Evolutionary conservation across 2,888 invertebrate species (phyloP).

Genomic region (Limnephilus auricula): DNA sequence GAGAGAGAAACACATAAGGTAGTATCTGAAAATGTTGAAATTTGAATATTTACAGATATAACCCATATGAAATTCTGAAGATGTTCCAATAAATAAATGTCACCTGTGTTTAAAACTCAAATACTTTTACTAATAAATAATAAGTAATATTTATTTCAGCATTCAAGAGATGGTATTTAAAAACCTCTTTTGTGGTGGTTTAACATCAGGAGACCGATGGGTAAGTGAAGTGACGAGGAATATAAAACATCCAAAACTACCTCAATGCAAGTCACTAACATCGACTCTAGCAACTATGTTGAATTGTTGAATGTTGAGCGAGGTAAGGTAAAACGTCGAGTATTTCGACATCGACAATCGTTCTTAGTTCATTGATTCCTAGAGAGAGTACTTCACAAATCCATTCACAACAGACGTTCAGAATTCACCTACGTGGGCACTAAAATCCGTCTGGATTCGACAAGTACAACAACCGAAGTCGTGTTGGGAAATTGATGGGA

Average conservation of each 20-base stretch:
- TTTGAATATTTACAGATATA: background rate
- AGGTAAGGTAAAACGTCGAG: constrained; percentile 3
- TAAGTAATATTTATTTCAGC: background rate
- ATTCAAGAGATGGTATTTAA: background rate
- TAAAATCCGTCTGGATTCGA: constrained; percentile 16
- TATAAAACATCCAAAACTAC: background rate
- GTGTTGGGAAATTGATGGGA: constrained; percentile 10
- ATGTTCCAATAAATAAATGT: background rate
- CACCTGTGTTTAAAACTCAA: background rate
- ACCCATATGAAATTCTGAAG: background rate
- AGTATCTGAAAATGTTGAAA: too few species aligned
- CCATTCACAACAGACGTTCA: constrained; percentile 40
- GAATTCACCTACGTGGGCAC: constrained; percentile 14
- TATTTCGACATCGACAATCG: background rate
- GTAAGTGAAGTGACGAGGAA: background rate
- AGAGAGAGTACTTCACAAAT: constrained; percentile 7
- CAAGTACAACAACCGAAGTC: background rate
- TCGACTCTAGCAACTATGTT: background rate
- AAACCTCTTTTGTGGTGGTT: background rate
- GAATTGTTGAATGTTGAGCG: constrained; percentile 10
- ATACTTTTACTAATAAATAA: background rate
- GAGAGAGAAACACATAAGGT: too few species aligned
- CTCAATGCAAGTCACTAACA: background rate
- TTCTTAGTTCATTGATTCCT: constrained; percentile 36
- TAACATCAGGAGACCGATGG: background rate